Evolutionary conservation across 2,113 vertebrate species (phyloP), one percentile per base, ranked within the genome.

Genomic region (Bubalus kerabau): DNA sequence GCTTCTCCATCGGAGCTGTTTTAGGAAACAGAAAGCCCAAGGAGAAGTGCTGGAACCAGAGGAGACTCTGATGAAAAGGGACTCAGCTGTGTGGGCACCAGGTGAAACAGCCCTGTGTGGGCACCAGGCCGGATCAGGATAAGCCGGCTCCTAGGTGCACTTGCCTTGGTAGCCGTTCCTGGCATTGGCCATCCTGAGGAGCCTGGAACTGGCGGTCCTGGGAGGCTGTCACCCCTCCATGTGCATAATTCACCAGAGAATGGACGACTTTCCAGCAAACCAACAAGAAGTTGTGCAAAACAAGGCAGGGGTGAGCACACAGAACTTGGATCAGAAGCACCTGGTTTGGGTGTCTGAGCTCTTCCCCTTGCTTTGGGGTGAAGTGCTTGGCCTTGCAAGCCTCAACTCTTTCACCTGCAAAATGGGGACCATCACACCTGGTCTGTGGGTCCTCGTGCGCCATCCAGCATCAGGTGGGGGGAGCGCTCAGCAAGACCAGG

Each of bases 121-220:
- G 54, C 32, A 24, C 1, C 14, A 5, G 46, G 40, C 11, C 0
- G 21, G 80, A 23, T 7, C 10, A 2, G 3, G 36, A 15, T 17
- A 1, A 15, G 5, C 50, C 10, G 0, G 10, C 11, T 23, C 40
- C 7, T 36, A 76, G 78, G 6, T 1, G 10, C 1, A 0, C 5
- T 11, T 17, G 12, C 36, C 54, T n/a, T 30, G 24, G 43, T 40
- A 13, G 59, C 50, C 1, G 1, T 40, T 62, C 57, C 67, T 3
- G 8, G 46, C 6, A 8, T 9, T 26, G 0, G 10, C 28, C 36
- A 17, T 2, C 30, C n/a, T 3, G 2, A 12, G 8, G 28, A 28
- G 24, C 60, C 40, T 28, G 30, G 59, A 54, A 11, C 8, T 30
- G 26, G 54, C 0, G 0, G 14, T 76, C 28, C n/a, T 12, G 3